Percentiles rank a stretch among this genome's conserved stretches.
Conservation (phyloP, 2,888 invertebrate species). For the Panorpa germanica region DNA sequence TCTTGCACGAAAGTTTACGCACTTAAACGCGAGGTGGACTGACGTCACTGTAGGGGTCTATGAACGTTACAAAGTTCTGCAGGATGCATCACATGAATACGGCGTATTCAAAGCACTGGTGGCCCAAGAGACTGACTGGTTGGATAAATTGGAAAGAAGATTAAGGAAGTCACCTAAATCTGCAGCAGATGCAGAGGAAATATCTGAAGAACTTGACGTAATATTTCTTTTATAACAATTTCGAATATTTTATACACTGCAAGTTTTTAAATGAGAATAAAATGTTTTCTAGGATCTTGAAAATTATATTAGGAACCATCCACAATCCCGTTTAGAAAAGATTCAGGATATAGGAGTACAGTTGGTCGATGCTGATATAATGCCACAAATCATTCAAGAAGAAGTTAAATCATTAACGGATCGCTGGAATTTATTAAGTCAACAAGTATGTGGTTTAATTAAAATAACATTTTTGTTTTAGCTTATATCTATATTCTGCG, state of each 20-base stretch:
- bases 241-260: slow-evolving; percentile 1
- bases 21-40: slow-evolving; percentile 52
- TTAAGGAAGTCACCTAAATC: slow-evolving; percentile 45
- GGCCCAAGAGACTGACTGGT: slow-evolving; percentile 52
- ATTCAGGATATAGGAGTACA: slow-evolving; percentile 58
- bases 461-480: neutral
- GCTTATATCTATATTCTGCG: neutral
- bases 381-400: slow-evolving; percentile 43
- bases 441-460: slow-evolving; percentile 31
- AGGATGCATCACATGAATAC: slow-evolving; percentile 56
- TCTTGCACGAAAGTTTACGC: slow-evolving; percentile 44
- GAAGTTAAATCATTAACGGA: slow-evolving; percentile 43
- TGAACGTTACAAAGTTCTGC: slow-evolving; percentile 42
- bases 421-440: slow-evolving; percentile 46
- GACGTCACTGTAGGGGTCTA: slow-evolving; percentile 48
- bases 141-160: slow-evolving; percentile 61
- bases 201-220: slow-evolving; percentile 76
- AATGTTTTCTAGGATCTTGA: slow-evolving; percentile 48
- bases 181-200: slow-evolving; percentile 79
- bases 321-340: slow-evolving; percentile 47
- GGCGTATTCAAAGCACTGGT: slow-evolving; percentile 63
- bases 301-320: slow-evolving; percentile 57
- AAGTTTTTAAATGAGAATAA: slow-evolving; percentile 5
- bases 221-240: slow-evolving; percentile 13
- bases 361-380: slow-evolving; percentile 54